A percentile compares a stretch with the other conserved stretches of the same genome.
Conservation (phyloP, 2,113 vertebrate genomes). For the Holacanthus passer region DNA sequence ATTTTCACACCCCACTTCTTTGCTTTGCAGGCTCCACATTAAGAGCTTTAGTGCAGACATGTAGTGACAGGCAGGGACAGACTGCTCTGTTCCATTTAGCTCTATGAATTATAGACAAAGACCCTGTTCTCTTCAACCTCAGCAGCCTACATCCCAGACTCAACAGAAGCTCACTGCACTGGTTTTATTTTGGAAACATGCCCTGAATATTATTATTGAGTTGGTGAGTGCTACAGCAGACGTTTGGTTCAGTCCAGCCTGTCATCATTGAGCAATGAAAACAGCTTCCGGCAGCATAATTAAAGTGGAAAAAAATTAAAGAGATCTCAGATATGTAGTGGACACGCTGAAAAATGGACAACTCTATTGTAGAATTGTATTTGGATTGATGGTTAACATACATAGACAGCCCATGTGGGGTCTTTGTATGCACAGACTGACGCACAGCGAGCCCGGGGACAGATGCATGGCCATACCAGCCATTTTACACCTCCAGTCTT, state of each 20-base stretch:
- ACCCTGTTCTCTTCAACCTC: slow-evolving; percentile 65
- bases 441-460: slow-evolving; percentile 62
- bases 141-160: slow-evolving; percentile 51
- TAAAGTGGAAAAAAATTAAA: slow-evolving; percentile 1
- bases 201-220: slow-evolving; percentile 41
- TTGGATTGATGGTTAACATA: background rate
- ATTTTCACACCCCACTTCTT: slow-evolving; percentile 58
- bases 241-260: slow-evolving; percentile 34
- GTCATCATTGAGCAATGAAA: slow-evolving; percentile 21
- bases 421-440: slow-evolving; percentile 51
- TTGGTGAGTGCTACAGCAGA: slow-evolving; percentile 32
- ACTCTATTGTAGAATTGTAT: background rate
- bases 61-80: slow-evolving; percentile 64
- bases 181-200: slow-evolving; percentile 64
- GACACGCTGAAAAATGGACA: background rate
- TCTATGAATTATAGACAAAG: slow-evolving; percentile 87
- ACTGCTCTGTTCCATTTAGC: slow-evolving; percentile 77
- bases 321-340: background rate
- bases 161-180: slow-evolving; percentile 53
- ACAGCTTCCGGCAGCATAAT: slow-evolving; percentile 12
- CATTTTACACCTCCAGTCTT: slow-evolving; percentile 82
- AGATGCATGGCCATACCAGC: slow-evolving; percentile 77
- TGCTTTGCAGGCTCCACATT: slow-evolving; percentile 27
- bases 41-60: slow-evolving; percentile 59
- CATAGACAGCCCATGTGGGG: background rate